Evolutionary conservation across 2,797 vertebrate genomes (phyloP), one percentile per base, ranked within the genome.

Genomic region (Pseudopleuronectes americanus): DNA sequence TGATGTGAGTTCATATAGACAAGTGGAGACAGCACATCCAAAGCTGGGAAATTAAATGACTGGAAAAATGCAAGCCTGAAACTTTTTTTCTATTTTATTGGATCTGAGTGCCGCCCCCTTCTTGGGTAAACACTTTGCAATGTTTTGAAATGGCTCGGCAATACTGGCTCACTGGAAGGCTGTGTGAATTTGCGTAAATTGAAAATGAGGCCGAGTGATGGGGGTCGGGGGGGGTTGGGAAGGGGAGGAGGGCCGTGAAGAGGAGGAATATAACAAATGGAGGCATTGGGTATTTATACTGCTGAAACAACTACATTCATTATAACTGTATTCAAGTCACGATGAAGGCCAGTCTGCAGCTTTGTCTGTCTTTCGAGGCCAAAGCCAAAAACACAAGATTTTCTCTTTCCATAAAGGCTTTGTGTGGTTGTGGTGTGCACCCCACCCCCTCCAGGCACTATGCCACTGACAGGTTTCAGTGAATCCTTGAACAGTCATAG

Each of bases 351-450:
- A 9, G 14, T 26, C 36, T 6, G 17, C 36, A 13, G 9, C 12
- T 38, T 4, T 38, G 36, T 69, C 73, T 77, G 69, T 70, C 57
- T 67, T 6, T 45, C 31, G 45, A 33, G 71, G 63, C 45, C 64
- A 70, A 68, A 72, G 43, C 43, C 43, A 8, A 53, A 54, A 58
- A 45, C 64, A 24, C 3, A 12, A 26, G 38, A 22, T 81, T 69
- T 83, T 74, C 69, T 81, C 60, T 41, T 71, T 78, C 77, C 65
- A 55, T 62, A 74, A 84, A 82, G 68, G 67, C 17, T 47, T 13
- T 56, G 33, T 57, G 31, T n/a, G 51, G 59, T 76, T 74, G 57
- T 45, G 28, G 54, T 59, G 24, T 19, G 26, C 24, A 45, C 16
- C 43, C 3, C 43, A 16, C 16, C 17, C 17, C 8, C 43, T 45